Base-by-base conservation (phyloP, 2,113 vertebrate species). In the Leptosomus discolor region DNA sequence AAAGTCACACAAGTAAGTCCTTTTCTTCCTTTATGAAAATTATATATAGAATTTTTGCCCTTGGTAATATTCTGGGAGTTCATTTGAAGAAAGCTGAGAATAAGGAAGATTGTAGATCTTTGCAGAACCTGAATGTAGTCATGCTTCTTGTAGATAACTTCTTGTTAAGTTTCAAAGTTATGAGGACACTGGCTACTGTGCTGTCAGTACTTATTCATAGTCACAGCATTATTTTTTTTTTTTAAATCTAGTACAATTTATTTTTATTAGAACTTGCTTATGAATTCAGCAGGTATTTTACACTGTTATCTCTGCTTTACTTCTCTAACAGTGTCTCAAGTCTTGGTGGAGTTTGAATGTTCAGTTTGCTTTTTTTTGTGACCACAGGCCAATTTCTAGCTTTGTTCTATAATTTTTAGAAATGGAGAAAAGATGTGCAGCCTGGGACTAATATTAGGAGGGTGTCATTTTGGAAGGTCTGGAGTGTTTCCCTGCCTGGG, bases 1-100 rank as follows among this genome's bases (percentile, higher is more conserved):
- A 67, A 96, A 30, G 56, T 98, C 45, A 67, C 96, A 84, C 69
- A 94, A 45, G 98, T 98, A 98, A 96, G 98, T 98, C 36, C 22
- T 61, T 63, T 70, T 16, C n/a, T 50, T 83, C 14, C 29, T 74
- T 53, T 93, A 18, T 54, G 26, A 74, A 85, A 91, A 71, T 30
- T 24, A 19, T 21, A 32, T n/a, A 4, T 46, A 34, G 9, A 5
- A 2, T 34, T 61, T 58, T 58, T 73, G 10, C 12, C 15, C 5
- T 8, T 12, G 4, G 1, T 83, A 56, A 21, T 75, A 51, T 79
- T 79, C n/a, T 73, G 54, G 70, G 32, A 81, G 7, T 12, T 74
- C 54, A 27, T 39, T 50, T 73, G 63, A 88, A 80, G 24, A 70
- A 80, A 58, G 32, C 6, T 67, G 45, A 37, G 12, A 61, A 36